Evolutionary conservation across 2,888 invertebrate species (phyloP), one percentile per base, ranked within the genome.

Genomic region (Caenorhabditis sp.): DNA sequence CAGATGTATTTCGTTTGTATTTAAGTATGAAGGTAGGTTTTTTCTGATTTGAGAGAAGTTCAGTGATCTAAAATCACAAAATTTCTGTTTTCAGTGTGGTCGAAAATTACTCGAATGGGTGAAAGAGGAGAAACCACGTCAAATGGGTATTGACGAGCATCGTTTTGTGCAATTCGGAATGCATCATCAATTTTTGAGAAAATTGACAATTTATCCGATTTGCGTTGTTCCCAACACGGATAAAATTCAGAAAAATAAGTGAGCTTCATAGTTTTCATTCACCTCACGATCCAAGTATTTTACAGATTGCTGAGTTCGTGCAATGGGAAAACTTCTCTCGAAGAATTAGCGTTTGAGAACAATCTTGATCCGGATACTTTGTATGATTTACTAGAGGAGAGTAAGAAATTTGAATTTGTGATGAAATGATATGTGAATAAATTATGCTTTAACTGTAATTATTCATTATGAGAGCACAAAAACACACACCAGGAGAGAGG

Each of bases 91-190:
- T 63, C 60, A 80, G 78, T 78, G 78, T 59, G 80, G 77, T 21
- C 67, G 62, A 20, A 77, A 64, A 21, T 63, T 82, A 23, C 49
- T 49, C 0, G 68, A 76, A 8, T 82, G 78, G 79, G 75, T 77
- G 31, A 50, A 58, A 8, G 59, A 62, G 31, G 67, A 75, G 43
- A 59, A 71, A 10, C 82, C 80, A 10, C 49, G 74, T 17, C 43
- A 64, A 17, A 77, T 74, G 63, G 68, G 70, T 38, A 75, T 82
- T 20, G 82, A 82, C 63, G 82, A 80, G 43, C 71, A 77, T 27
- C 70, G 82, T 10, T 66, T 82, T 20, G 75, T 87, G 20, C 87
- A 87, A 60, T 88, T 85, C 67, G 87, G 87, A 56, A 80, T 88
- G 71, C 78, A 74, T 69, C 82, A 83, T 63, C 83, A 83, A 38